phyloP scores from a whole-genome alignment of 2,113 vertebrate genomes.

The Poecile atricapillus region DNA sequence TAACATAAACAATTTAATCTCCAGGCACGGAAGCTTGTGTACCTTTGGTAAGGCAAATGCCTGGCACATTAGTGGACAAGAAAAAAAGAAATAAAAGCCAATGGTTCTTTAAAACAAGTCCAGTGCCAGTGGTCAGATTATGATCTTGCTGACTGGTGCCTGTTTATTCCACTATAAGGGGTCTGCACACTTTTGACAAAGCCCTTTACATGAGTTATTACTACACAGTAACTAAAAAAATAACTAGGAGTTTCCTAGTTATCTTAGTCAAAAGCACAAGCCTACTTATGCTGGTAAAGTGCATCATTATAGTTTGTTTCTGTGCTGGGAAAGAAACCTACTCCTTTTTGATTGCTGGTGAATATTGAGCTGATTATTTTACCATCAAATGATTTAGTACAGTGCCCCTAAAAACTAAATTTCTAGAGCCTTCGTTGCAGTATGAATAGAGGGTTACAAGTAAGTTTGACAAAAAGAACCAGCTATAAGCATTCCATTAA shows the following conservation, averaged over 20 bases:
- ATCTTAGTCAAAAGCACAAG: background rate
- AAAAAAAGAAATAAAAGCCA: background rate
- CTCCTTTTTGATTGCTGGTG: background rate
- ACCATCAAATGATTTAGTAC: background rate
- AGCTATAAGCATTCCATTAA: background rate
- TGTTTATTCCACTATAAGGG: background rate
- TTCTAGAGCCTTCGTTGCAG: background rate
- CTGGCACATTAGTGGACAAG: background rate
- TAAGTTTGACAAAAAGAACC: background rate
- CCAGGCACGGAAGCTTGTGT: background rate
- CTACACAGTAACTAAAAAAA: background rate
- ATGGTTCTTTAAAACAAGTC: background rate
- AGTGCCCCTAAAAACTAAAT: background rate
- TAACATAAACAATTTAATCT: slow-evolving; percentile 32
- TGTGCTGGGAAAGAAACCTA: background rate
- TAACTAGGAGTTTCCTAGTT: background rate
- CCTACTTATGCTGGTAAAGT: background rate
- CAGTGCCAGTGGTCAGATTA: background rate
- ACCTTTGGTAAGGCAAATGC: background rate
- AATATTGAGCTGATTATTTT: background rate
- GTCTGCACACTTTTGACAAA: background rate
- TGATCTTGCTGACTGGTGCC: background rate
- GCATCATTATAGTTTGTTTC: fast-evolving
- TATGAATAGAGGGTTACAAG: background rate
- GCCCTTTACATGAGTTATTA: background rate